Conservation (phyloP, 2,888 invertebrate species). For the Maniola hyperantus region DNA sequence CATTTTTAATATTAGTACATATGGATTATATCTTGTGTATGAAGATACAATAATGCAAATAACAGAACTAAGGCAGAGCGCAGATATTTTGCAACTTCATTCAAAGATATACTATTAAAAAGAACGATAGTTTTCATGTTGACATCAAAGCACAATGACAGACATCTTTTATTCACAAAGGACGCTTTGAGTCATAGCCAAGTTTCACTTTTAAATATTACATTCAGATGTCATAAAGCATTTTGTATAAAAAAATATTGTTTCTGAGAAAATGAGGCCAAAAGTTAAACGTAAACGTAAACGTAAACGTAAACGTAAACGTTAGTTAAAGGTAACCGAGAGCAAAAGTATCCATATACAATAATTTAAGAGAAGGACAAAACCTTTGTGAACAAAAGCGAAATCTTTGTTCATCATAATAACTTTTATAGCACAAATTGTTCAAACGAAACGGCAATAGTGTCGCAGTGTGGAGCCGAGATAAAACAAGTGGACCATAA, state of each 20-base stretch:
- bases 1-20: too few species aligned
- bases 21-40: too few species aligned
- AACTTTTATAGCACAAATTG: constrained; percentile 53
- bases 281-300: too few species aligned
- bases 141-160: constrained; percentile 38
- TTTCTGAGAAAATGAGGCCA: constrained; percentile 39
- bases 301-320: too few species aligned
- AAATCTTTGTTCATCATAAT: constrained; percentile 56
- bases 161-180: constrained; percentile 40
- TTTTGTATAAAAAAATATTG: constrained; percentile 42
- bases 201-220: constrained; percentile 49
- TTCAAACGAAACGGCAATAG: constrained; percentile 66
- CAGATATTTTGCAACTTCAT: constrained; percentile 1
- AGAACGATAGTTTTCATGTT: constrained; percentile 28
- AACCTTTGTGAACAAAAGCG: constrained; percentile 52
- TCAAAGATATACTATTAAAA: constrained; percentile 12
- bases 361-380: constrained; percentile 39
- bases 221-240: constrained; percentile 42
- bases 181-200: constrained; percentile 38
- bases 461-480: constrained; percentile 61
- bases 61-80: neutral
- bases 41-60: neutral
- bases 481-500: constrained; percentile 77
- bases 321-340: constrained; percentile 58
- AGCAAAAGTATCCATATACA: constrained; percentile 56